These are phyloP conservation scores for Aeoliscus strigatus DNA, from an alignment of 2,797 vertebrate genomes.

Conservation along the genomic window DNA sequence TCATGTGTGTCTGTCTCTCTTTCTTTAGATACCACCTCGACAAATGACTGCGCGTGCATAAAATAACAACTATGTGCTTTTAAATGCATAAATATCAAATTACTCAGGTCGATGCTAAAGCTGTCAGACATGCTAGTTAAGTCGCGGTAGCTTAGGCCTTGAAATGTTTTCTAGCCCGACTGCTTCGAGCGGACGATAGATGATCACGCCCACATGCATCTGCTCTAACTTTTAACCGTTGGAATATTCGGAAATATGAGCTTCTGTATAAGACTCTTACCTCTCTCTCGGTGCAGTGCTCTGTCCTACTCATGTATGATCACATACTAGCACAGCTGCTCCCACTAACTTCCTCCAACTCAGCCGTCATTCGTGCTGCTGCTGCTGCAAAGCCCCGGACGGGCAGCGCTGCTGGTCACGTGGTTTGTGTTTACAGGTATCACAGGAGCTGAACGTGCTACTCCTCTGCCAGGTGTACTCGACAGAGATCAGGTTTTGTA, in stretches of 20 bases:
- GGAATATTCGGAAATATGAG: neutral
- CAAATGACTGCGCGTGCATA: neutral
- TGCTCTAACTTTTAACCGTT: neutral
- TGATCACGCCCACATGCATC: slow-evolving; percentile 20
- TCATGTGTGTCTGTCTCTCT: neutral
- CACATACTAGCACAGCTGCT: slow-evolving; percentile 59
- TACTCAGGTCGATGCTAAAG: slow-evolving; percentile 11
- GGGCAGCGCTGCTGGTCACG: slow-evolving; percentile 46
- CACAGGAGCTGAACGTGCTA: slow-evolving; percentile 12
- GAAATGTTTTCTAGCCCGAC: slow-evolving; percentile 56
- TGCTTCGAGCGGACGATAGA: slow-evolving; percentile 15
- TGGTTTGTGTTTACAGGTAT: slow-evolving; percentile 67
- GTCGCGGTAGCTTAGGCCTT: slow-evolving; percentile 57
- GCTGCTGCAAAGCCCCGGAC: slow-evolving; percentile 59
- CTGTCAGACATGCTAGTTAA: slow-evolving; percentile 31
- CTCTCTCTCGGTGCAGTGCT: slow-evolving; percentile 23
- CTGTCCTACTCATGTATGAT: slow-evolving; percentile 37
- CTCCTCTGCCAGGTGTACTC: too few relatives aligned
- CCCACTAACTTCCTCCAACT: slow-evolving; percentile 65
- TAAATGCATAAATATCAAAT: neutral
- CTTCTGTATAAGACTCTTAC: slow-evolving; percentile 14
- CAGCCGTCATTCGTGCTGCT: slow-evolving; percentile 61
- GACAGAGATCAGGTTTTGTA: too few relatives aligned
- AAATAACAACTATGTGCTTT: too few relatives aligned
- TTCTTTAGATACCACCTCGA: too few relatives aligned